Evolutionary conservation across 2,113 vertebrate genomes (phyloP), one percentile per base, ranked within the genome.

Genomic region (Cardinalis cardinalis): DNA sequence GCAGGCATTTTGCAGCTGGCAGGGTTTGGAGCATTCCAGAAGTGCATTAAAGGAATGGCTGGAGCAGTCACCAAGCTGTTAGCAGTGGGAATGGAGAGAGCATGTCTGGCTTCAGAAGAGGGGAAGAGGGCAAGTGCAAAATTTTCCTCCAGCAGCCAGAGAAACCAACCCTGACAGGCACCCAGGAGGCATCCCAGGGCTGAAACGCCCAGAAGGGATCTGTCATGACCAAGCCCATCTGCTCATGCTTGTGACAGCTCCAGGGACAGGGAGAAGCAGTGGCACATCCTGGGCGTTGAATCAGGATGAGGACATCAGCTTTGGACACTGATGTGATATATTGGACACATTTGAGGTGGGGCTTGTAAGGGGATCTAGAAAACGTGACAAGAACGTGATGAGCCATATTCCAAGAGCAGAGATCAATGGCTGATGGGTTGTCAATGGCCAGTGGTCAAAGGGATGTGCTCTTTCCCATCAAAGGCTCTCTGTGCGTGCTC

Each of bases 221-320:
- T 75, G 40, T 38, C 61, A 51, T 0, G 3, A 49, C 66, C 51
- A 32, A 40, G n/a, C 32, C 18, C 76, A 64, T 59, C 61, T 20
- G 51, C 18, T 23, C 13, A 9, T 4, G 32, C 34, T 64, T 0
- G 0, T 20, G 65, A 18, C 61, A 83, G 79, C 68, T 46, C n/a
- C 36, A 59, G 58, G n/a, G 46, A 52, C 0, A 5, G 60, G 36
- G 38, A 74, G 43, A 24, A 74, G 61, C 76, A 76, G 55, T 6
- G 26, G 32, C 66, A 71, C 59, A 31, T 18, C 68, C 87, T 44
- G 18, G 10, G 43, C 1, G 0, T 2, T 36, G 41, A 68, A 55
- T 46, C 48, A 48, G 48, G 24, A 48, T 48, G 48, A 48, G 48
- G 24, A 25, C 48, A 48, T 48, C 48, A 29, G 0, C 41, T 61